phyloP scores from a whole-genome alignment of 2,888 invertebrate species.

The Noctua janthina region DNA sequence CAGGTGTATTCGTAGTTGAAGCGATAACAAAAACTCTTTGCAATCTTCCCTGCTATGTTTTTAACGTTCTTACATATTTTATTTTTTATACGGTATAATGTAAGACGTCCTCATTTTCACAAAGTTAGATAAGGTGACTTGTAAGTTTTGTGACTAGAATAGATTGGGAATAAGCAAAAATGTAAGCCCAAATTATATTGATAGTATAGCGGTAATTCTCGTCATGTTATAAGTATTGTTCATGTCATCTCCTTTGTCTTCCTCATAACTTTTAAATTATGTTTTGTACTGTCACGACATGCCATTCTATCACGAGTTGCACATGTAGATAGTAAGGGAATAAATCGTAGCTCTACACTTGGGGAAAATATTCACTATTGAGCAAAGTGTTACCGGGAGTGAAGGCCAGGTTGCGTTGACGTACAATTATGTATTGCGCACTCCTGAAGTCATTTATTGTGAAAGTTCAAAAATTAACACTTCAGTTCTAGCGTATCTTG shows the following conservation, averaged over 20 bases:
- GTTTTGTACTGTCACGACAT: background rate
- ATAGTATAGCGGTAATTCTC: slow-evolving; percentile 14
- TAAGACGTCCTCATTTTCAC: slow-evolving; percentile 24
- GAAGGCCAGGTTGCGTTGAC: background rate
- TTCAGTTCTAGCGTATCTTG: background rate
- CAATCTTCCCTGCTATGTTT: slow-evolving; percentile 19
- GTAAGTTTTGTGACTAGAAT: slow-evolving; percentile 42
- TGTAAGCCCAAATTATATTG: slow-evolving; percentile 33
- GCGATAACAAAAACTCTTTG: background rate
- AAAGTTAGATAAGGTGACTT: slow-evolving; percentile 16
- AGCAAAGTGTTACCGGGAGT: background rate
- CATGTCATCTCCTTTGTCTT: slow-evolving; percentile 13
- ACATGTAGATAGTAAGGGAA: background rate
- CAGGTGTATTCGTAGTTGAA: background rate
- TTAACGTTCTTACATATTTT: slow-evolving; percentile 35
- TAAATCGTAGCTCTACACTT: background rate
- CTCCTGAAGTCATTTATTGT: background rate
- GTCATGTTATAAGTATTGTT: slow-evolving; percentile 15
- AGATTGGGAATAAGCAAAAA: slow-evolving; percentile 39
- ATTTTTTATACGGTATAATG: slow-evolving; percentile 29
- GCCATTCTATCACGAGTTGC: background rate
- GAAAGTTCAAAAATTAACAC: background rate
- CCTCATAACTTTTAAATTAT: background rate
- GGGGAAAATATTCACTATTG: background rate
- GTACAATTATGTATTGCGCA: background rate